A percentile compares a stretch with the other conserved stretches of the same genome.
These are phyloP conservation scores for Notothenia rossii DNA, from an alignment of 2,113 vertebrate species.

Conservation along the genomic window DNA sequence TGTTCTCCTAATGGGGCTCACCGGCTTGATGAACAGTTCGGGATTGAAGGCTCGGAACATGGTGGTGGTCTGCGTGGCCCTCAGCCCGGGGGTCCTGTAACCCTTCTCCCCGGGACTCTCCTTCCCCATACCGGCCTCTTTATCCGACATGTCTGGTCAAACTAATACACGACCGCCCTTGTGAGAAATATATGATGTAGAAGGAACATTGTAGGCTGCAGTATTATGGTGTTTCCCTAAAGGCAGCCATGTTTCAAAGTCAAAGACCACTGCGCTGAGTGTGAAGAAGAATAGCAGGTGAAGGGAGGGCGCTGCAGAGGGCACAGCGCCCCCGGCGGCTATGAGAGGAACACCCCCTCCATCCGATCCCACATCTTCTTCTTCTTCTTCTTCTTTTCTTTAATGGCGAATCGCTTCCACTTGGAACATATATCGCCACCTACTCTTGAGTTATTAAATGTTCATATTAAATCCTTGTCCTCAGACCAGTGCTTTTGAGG, in stretches of 20 bases:
- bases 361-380: too few species aligned
- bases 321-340: conserved; percentile 43
- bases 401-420: too few species aligned
- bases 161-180: rapidly evolving
- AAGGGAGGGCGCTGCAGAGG: neutral
- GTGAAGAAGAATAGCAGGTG: neutral
- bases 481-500: too few species aligned
- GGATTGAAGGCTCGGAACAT: conserved; percentile 95
- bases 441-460: too few species aligned
- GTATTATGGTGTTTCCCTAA: neutral
- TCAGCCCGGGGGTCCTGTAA: conserved; percentile 86
- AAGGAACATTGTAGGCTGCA: neutral
- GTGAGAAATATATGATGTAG: rapidly evolving
- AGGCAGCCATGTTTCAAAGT: conserved; percentile 29
- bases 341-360: neutral
- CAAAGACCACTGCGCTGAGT: neutral
- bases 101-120: conserved; percentile 77
- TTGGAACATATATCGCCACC: too few species aligned
- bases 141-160: conserved; percentile 82
- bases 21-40: conserved; percentile 97
- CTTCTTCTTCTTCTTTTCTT: too few species aligned
- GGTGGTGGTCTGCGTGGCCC: conserved; percentile 86
- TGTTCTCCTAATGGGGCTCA: conserved; percentile 69
- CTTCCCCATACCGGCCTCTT: conserved; percentile 73
- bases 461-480: too few species aligned